Base-by-base conservation (phyloP, 2,113 vertebrate species). In the Lophochroa leadbeateri region DNA sequence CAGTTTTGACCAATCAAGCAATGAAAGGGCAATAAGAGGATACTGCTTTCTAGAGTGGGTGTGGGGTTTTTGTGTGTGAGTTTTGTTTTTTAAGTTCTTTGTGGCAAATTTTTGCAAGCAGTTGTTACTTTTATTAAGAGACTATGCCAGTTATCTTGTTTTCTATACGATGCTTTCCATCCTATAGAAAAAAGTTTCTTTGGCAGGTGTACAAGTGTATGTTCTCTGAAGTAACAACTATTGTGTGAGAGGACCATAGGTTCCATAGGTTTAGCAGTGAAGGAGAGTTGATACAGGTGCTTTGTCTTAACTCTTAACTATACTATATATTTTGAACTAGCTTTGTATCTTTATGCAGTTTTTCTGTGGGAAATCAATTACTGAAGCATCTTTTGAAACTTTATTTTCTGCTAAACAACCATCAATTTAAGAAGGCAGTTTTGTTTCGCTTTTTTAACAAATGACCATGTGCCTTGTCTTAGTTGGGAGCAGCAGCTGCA, bases 1-100 rank as follows among this genome's bases (percentile, higher is more conserved):
- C 96, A 94, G 69, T 97, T 90, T 92, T 95, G 94, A 92, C 90
- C 95, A 97, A 91, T 95, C 93, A 95, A 97, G 90, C 95, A 96
- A 28, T 93, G 50, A 87, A 96, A 94, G 64, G n/a, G 60, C 55
- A 80, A 16, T 78, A 50, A 64, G 18, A 94, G 53, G 52, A 88
- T 91, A 47, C 29, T 78, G 82, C 63, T 86, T 69, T 85, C 94
- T 82, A 86, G 25, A 4, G 29, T 37, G 31, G 33, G 8, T 24
- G 44, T 50, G 8, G 13, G 4, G 0, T 8, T 27, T 55, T 31
- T 25, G 21, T 20, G 27, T 37, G 12, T 7, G 24, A 16, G 25
- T 63, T 63, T 16, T 18, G 11, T 39, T 39, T 71, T 41, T 28
- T 1, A 68, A 47, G 27, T 82, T 57, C 33, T 55, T 90, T 88